Conservation (phyloP, 2,797 vertebrate species). For the Lepilemur ruficaudatus region DNA sequence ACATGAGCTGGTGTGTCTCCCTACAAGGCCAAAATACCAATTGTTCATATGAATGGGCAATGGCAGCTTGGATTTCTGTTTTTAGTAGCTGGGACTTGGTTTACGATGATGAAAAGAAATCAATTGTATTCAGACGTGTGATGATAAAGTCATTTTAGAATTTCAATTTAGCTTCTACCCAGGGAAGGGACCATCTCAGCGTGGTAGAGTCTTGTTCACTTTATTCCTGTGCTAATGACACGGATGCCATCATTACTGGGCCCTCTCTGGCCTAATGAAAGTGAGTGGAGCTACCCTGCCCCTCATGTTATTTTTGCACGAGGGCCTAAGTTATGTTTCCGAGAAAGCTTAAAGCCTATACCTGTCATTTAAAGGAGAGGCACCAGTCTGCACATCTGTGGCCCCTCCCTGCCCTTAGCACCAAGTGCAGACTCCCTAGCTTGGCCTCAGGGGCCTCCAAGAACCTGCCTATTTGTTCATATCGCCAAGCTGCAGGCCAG, state of each 20-base stretch:
- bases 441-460: background rate
- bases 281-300: background rate
- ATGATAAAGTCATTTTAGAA: constrained; percentile 12
- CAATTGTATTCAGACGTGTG: background rate
- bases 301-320: background rate
- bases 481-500: background rate
- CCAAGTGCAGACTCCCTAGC: background rate
- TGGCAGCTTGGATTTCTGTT: constrained; percentile 36
- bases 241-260: too few species aligned
- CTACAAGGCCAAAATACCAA: constrained; percentile 5
- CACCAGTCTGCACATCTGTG: background rate
- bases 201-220: background rate
- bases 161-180: background rate
- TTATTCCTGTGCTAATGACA: background rate
- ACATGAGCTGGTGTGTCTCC: constrained; percentile 27
- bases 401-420: background rate
- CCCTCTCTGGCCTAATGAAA: background rate
- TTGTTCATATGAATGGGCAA: background rate
- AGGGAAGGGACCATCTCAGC: background rate
- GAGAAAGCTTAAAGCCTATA: background rate
- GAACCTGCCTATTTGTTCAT: background rate
- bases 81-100: background rate
- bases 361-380: background rate
- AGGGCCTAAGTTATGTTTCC: background rate
- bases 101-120: constrained; percentile 34